A percentile compares a stretch with the other conserved stretches of the same genome.
These are phyloP conservation scores for Argyra leucocephala DNA, from an alignment of 2,888 invertebrate species.

Conservation along the genomic window DNA sequence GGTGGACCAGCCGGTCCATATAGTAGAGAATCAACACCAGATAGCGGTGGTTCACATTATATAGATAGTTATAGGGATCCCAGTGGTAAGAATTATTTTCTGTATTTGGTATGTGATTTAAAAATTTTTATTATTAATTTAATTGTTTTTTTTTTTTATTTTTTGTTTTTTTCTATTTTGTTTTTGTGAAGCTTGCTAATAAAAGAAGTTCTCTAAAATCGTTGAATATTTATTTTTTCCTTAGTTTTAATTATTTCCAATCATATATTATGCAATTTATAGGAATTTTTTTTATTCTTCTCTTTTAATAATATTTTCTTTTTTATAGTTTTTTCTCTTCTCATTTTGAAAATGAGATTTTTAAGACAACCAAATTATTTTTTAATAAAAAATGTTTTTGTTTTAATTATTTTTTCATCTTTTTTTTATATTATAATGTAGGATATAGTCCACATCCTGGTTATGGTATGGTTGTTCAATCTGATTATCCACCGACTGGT, in stretches of 20 bases:
- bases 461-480: conserved; percentile 68
- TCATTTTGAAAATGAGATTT: conserved; percentile 1
- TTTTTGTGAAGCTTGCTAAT: not conserved
- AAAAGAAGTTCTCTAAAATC: not conserved
- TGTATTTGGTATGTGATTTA: too few relatives aligned
- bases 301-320: not conserved
- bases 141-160: not conserved
- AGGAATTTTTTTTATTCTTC: too few relatives aligned
- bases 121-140: not conserved
- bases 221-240: not conserved
- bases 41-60: conserved; percentile 81
- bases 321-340: not conserved
- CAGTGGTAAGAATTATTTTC: conserved; percentile 69
- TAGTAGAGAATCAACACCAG: conserved; percentile 80
- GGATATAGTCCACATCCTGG: conserved; percentile 83
- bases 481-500: conserved; percentile 70
- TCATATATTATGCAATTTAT: not conserved
- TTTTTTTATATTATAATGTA: conserved; percentile 33
- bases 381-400: not conserved
- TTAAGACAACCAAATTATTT: conserved; percentile 7
- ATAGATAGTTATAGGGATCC: conserved; percentile 79
- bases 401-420: not conserved
- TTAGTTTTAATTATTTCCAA: not conserved
- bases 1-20: conserved; percentile 56
- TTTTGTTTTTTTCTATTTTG: not conserved